phyloP scores from a whole-genome alignment of 1,140 invertebrate species.

The Drosophila tristis region DNA sequence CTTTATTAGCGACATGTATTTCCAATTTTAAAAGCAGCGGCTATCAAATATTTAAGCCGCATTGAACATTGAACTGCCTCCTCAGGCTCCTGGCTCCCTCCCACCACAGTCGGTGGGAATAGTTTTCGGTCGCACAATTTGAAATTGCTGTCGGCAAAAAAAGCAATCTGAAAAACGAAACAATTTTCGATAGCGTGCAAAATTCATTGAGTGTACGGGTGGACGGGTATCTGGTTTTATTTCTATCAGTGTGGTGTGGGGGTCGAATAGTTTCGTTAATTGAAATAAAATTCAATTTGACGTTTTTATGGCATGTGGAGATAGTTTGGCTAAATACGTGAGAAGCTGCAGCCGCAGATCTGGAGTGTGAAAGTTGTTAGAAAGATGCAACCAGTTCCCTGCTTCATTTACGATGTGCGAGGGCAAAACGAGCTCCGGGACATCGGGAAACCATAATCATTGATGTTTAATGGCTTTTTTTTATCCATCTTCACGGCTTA shows the following conservation, averaged over 20 bases:
- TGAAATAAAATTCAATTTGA: conserved; percentile 81
- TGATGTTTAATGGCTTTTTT: conserved; percentile 20
- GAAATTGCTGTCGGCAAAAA: conserved; percentile 39
- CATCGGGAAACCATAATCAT: conserved; percentile 21
- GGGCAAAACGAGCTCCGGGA: conserved; percentile 14
- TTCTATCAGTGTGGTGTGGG: conserved; percentile 29
- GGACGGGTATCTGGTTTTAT: conserved; percentile 42
- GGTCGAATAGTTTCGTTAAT: conserved; percentile 73
- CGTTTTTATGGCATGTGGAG: conserved; percentile 74
- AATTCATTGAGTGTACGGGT: conserved; percentile 41
- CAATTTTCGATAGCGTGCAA: conserved; percentile 58
- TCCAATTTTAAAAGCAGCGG: conserved; percentile 55
- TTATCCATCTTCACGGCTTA: conserved; percentile 25
- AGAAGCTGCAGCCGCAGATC: conserved; percentile 50
- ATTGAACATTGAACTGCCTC: neutral
- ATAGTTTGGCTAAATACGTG: conserved; percentile 74
- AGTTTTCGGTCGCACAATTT: conserved; percentile 26
- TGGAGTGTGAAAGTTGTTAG: conserved; percentile 66
- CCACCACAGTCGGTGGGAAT: conserved; percentile 6
- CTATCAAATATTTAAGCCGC: conserved; percentile 54
- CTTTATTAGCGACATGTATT: conserved; percentile 69
- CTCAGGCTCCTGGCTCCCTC: neutral
- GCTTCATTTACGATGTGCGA: conserved; percentile 46
- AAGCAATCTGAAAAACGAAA: conserved; percentile 1
- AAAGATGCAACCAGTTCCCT: conserved; percentile 59